These are phyloP conservation scores for Falco cherrug DNA, from an alignment of 2,797 vertebrate species.

Conservation along the genomic window DNA sequence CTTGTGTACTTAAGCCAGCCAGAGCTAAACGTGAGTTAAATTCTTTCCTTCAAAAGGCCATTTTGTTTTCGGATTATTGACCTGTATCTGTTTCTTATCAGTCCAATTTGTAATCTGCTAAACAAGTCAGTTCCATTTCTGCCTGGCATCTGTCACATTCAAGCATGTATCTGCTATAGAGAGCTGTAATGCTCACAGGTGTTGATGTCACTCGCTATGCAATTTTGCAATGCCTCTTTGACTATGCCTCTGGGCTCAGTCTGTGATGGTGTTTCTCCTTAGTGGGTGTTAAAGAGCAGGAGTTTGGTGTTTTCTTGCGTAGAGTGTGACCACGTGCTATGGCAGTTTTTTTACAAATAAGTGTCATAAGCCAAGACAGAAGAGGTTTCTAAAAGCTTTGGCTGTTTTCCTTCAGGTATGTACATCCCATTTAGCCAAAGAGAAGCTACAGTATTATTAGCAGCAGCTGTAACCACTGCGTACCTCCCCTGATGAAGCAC, in stretches of 20 bases:
- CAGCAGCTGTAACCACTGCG: background rate
- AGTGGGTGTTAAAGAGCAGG: background rate
- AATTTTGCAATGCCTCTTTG: background rate
- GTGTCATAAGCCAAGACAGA: background rate
- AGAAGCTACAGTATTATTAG: background rate
- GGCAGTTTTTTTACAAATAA: background rate
- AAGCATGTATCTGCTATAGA: accelerated
- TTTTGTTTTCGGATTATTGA: background rate
- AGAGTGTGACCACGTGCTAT: background rate
- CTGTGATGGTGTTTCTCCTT: background rate
- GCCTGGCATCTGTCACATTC: background rate
- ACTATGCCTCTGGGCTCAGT: background rate
- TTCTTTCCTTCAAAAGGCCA: background rate
- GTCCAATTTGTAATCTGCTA: background rate
- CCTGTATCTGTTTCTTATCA: background rate
- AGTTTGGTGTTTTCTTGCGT: background rate
- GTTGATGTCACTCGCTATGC: background rate
- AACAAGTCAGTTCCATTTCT: background rate
- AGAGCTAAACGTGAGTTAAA: background rate
- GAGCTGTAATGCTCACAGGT: background rate
- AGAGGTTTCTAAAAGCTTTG: background rate
- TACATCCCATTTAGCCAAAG: background rate
- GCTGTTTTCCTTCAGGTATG: background rate
- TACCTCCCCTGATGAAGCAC: too few relatives aligned
- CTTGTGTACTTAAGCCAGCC: background rate